Conservation (phyloP, 1,140 invertebrate genomes). For the Lepidurus apus region DNA sequence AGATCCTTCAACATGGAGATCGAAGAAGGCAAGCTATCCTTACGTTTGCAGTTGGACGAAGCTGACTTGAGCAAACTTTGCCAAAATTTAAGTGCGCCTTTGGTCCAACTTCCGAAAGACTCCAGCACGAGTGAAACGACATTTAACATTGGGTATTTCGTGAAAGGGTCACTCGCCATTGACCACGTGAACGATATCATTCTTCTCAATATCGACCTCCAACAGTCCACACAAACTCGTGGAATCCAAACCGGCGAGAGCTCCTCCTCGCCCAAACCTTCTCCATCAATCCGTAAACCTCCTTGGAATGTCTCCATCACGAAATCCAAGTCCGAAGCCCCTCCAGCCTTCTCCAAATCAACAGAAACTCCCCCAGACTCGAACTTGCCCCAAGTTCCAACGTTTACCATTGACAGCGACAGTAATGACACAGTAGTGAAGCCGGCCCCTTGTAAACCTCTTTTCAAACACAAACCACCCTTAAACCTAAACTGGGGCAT, state of each 20-base stretch:
- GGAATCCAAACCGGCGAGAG: neutral
- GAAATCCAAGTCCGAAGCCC: neutral
- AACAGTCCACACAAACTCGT: neutral
- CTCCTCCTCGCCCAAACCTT: neutral
- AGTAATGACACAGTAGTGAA: neutral
- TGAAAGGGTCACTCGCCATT: neutral
- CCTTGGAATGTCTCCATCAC: neutral
- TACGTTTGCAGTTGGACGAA: neutral
- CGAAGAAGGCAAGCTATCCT: constrained; percentile 7
- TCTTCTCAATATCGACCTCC: constrained; percentile 5
- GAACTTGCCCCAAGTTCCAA: neutral
- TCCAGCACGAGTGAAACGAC: neutral
- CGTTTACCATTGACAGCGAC: neutral
- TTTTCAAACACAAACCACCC: neutral
- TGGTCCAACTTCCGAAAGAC: neutral
- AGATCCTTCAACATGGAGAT: neutral
- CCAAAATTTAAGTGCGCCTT: neutral
- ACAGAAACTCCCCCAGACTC: neutral
- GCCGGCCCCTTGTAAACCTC: neutral
- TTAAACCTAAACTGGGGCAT: neutral
- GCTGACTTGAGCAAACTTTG: constrained; percentile 3
- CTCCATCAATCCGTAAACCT: neutral
- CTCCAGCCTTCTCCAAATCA: neutral
- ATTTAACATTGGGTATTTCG: neutral
- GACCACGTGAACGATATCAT: constrained; percentile 4